Evolutionary conservation across 1,140 invertebrate genomes (phyloP).

Genomic region (Drosophila pandora): DNA sequence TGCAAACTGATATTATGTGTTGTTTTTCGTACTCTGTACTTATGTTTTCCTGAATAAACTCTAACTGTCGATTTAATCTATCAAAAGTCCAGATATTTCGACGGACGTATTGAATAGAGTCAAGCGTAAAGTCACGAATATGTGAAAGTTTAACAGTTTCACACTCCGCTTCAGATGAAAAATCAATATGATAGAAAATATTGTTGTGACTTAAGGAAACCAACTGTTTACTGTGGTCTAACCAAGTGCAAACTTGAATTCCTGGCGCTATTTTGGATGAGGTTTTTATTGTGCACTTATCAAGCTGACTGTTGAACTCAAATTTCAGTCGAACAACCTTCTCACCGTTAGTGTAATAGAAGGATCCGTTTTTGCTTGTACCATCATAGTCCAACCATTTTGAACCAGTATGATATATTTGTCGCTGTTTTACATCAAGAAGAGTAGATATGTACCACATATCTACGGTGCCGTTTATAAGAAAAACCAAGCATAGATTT

Average conservation of each 20-base stretch:
- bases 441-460: constrained; percentile 72
- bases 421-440: constrained; percentile 43
- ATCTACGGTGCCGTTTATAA: constrained; percentile 68
- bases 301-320: constrained; percentile 43
- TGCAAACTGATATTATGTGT: constrained; percentile 56
- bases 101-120: constrained; percentile 8
- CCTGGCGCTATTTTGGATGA: constrained; percentile 47
- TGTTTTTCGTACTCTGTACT: constrained; percentile 62
- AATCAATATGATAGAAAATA: constrained; percentile 72
- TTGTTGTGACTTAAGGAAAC: constrained; percentile 77
- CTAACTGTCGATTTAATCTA: constrained; percentile 40
- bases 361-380: constrained; percentile 42
- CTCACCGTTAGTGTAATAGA: constrained; percentile 72
- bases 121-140: constrained; percentile 38
- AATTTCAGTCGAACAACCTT: constrained; percentile 59
- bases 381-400: constrained; percentile 66
- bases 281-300: constrained; percentile 54
- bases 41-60: constrained; percentile 38
- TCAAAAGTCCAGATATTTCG: constrained; percentile 36
- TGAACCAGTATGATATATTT: constrained; percentile 52
- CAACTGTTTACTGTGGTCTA: constrained; percentile 56
- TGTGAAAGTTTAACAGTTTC: background rate
- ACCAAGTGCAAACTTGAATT: constrained; percentile 68
- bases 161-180: constrained; percentile 12
- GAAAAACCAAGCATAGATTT: constrained; percentile 60